Conservation (phyloP, 2,888 invertebrate species). For the Philonicus albiceps region DNA sequence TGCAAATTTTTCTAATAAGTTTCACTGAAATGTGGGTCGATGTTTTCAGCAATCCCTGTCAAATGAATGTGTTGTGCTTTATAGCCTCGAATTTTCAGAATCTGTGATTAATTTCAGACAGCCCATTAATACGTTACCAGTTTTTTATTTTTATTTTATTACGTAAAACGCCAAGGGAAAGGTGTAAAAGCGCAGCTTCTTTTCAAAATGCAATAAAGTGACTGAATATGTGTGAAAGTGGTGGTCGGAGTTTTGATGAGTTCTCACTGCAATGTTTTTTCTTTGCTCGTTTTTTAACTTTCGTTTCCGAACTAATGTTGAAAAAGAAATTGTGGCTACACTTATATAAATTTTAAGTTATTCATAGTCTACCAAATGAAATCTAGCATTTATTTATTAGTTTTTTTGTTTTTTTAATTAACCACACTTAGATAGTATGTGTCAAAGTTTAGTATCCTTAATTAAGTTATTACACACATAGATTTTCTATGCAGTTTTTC, state of each 20-base stretch:
- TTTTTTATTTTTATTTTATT: neutral
- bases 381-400: neutral
- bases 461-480: too few species aligned
- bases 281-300: neutral
- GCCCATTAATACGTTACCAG: neutral
- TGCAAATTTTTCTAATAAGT: constrained; percentile 19
- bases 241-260: neutral
- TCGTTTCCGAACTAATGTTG: neutral
- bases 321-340: neutral
- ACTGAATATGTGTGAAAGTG: neutral
- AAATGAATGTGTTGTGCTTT: neutral
- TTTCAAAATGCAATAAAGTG: neutral
- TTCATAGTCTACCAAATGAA: neutral
- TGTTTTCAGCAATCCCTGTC: neutral
- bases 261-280: neutral
- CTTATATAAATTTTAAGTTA: neutral
- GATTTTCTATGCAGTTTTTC: too few species aligned
- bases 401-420: too few species aligned
- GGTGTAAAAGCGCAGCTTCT: neutral
- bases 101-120: neutral
- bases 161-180: neutral
- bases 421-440: too few species aligned
- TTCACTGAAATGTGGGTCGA: constrained; percentile 28
- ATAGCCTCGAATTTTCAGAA: neutral
- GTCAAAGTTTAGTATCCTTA: too few species aligned